These are phyloP conservation scores for Bradypus variegatus DNA, from an alignment of 2,797 vertebrate species.

Conservation along the genomic window DNA sequence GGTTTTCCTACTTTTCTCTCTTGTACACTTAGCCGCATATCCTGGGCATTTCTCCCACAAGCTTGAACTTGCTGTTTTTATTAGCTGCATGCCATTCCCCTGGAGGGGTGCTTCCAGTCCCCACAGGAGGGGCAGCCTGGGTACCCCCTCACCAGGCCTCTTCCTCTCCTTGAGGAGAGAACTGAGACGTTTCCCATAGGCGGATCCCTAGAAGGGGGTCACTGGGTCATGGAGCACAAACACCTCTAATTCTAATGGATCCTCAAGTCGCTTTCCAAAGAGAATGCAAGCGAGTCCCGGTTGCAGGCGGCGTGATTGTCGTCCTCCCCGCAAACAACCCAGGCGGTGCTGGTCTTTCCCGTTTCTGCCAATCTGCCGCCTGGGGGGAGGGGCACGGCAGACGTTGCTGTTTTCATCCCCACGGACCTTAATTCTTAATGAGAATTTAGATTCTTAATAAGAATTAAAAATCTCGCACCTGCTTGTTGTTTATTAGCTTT, in stretches of 20 bases:
- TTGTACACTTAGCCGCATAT: background rate
- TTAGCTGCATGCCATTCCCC: background rate
- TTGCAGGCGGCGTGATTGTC: background rate
- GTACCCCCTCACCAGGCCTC: no score
- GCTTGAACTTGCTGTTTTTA: background rate
- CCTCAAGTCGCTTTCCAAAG: conserved; percentile 27
- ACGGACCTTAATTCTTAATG: no score
- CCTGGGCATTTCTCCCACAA: background rate
- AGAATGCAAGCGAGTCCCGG: background rate
- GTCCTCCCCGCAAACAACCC: background rate
- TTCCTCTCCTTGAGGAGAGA: background rate
- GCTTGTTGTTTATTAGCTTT: background rate
- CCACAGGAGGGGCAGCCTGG: no score
- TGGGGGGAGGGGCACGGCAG: background rate
- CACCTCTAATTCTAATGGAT: background rate
- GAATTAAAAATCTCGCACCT: background rate
- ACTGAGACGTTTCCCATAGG: background rate
- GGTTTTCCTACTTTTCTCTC: background rate
- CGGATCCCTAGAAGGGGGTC: conserved; percentile 41
- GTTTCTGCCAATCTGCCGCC: background rate
- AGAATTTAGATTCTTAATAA: background rate
- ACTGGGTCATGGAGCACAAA: background rate
- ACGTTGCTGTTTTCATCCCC: background rate
- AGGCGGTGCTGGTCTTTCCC: background rate
- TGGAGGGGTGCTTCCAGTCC: no score